These are phyloP conservation scores for Drosophila guanche DNA, from an alignment of 1,140 invertebrate genomes.

Conservation along the genomic window DNA sequence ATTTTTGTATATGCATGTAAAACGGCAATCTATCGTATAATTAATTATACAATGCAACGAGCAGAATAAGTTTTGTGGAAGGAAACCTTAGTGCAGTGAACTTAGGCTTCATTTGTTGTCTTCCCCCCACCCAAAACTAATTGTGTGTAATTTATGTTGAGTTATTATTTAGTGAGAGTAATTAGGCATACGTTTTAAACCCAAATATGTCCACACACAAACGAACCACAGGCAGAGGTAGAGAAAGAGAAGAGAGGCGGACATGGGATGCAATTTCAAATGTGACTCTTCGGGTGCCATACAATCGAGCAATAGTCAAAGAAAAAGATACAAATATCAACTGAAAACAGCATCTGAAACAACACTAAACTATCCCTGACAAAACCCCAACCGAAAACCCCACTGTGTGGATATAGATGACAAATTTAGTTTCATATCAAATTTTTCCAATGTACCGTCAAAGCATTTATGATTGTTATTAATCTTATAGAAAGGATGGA, in stretches of 20 bases:
- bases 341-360: slow-evolving; percentile 2
- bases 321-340: not conserved
- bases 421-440: slow-evolving; percentile 71
- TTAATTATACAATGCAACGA: slow-evolving; percentile 24
- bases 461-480: slow-evolving; percentile 82
- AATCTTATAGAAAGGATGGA: slow-evolving; percentile 51
- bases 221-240: not conserved
- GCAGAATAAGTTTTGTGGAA: slow-evolving; percentile 36
- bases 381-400: slow-evolving; percentile 1
- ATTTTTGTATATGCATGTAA: slow-evolving; percentile 57
- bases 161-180: slow-evolving; percentile 60
- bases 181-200: slow-evolving; percentile 48
- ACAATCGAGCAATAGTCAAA: slow-evolving; percentile 66
- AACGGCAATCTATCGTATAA: slow-evolving; percentile 13
- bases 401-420: slow-evolving; percentile 48
- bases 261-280: slow-evolving; percentile 35
- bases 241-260: no score
- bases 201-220: slow-evolving; percentile 49
- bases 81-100: slow-evolving; percentile 14
- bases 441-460: slow-evolving; percentile 79
- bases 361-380: slow-evolving; percentile 4
- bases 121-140: slow-evolving; percentile 50
- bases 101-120: slow-evolving; percentile 66
- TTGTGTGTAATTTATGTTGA: slow-evolving; percentile 76
- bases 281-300: slow-evolving; percentile 78